phyloP scores from a whole-genome alignment of 2,797 vertebrate genomes.

The Gallirallus australis region DNA sequence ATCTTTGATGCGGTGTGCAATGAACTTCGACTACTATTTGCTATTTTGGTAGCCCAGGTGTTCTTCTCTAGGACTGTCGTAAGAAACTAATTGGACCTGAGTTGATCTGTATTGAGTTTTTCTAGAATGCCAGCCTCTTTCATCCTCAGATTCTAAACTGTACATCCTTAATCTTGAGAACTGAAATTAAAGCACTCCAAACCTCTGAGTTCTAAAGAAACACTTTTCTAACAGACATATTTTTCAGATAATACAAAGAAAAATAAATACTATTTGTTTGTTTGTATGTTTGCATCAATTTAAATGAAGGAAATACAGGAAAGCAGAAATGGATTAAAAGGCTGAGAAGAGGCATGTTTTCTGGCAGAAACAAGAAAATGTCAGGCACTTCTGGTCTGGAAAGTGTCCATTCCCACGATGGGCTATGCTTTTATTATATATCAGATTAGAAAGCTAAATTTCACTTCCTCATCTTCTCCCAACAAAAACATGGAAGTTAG shows the following conservation, averaged over 20 bases:
- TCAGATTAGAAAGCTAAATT: conserved; percentile 41
- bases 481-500: neutral
- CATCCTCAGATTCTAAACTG: neutral
- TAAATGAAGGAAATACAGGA: neutral
- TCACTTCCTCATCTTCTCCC: conserved; percentile 45
- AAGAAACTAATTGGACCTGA: neutral
- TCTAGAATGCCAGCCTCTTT: neutral
- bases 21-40: neutral
- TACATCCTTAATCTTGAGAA: neutral
- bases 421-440: conserved; percentile 16
- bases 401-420: neutral
- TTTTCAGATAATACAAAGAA: neutral
- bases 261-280: neutral
- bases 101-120: neutral
- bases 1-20: neutral
- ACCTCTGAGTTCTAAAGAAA: neutral
- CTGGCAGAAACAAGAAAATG: conserved; percentile 11
- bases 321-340: conserved; percentile 1
- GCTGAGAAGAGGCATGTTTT: neutral
- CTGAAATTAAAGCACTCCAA: conserved; percentile 10
- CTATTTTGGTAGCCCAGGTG: neutral
- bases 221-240: neutral
- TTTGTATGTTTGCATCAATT: neutral
- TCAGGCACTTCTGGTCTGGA: conserved; percentile 14
- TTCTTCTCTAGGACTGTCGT: neutral